Evolutionary conservation across 2,113 vertebrate species (phyloP).

Genomic region (Antidorcas marsupialis): DNA sequence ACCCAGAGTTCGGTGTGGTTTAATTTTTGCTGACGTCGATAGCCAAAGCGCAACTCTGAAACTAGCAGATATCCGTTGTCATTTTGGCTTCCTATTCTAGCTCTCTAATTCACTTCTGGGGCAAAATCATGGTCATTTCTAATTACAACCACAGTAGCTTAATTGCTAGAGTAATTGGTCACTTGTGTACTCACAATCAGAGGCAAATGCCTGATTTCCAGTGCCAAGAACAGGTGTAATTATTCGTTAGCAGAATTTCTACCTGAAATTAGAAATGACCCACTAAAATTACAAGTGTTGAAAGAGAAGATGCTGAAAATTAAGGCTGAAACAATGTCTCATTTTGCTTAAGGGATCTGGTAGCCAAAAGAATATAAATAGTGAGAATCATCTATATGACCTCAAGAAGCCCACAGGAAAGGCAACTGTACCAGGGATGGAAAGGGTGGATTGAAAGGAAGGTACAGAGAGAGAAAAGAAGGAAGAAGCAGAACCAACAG

Average conservation of each 20-base stretch:
- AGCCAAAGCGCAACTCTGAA: not conserved
- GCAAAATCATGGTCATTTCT: conserved; percentile 18
- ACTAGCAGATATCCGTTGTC: not conserved
- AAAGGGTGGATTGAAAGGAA: not conserved
- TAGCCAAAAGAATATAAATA: not conserved
- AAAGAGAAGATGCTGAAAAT: not conserved
- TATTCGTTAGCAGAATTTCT: conserved; percentile 9
- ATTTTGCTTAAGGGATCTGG: not conserved
- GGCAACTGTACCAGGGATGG: not conserved
- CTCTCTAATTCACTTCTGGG: not conserved
- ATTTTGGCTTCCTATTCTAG: not conserved
- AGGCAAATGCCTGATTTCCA: not conserved
- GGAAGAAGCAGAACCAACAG: not conserved
- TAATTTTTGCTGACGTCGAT: not conserved
- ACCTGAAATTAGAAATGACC: conserved; percentile 16
- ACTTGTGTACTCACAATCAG: conserved; percentile 29
- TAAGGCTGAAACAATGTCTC: not conserved
- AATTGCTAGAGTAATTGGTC: conserved; percentile 55
- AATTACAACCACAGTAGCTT: conserved; percentile 17
- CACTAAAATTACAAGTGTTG: not conserved
- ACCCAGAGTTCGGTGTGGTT: not conserved
- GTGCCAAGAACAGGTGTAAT: conserved; percentile 19
- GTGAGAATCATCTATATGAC: not conserved
- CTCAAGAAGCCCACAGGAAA: conserved; percentile 4
- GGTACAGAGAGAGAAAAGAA: no score